These are phyloP conservation scores for Pocillopora verrucosa DNA, from an alignment of 64 coral and sea anemone species.

Conservation along the genomic window DNA sequence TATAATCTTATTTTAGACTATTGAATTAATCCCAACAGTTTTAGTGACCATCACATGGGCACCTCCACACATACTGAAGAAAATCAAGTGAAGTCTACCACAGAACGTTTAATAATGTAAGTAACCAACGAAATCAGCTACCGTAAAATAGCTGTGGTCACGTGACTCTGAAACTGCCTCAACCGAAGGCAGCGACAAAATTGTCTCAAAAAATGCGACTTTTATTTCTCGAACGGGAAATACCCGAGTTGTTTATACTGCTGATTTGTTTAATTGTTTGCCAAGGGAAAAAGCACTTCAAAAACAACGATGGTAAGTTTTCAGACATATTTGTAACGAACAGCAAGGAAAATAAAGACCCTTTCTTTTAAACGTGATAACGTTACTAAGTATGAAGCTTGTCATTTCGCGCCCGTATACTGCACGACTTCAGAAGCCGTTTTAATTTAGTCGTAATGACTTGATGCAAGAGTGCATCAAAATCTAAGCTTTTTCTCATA, in stretches of 20 bases:
- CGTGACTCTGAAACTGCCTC: constrained; percentile 8
- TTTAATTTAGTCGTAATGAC: no score
- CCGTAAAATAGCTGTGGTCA: neutral
- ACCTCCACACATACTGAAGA: no score
- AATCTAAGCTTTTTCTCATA: neutral
- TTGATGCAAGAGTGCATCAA: no score
- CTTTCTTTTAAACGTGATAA: neutral
- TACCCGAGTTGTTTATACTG: neutral
- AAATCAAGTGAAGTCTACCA: neutral
- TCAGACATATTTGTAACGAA: neutral
- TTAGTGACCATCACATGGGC: neutral
- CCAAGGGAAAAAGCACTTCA: constrained; percentile 6
- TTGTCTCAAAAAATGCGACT: constrained; percentile 2
- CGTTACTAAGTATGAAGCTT: neutral
- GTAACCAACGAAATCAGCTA: neutral
- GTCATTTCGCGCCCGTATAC: no score
- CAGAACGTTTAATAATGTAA: constrained; percentile 3
- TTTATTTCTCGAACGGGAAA: neutral
- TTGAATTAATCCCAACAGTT: no score
- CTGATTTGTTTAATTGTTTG: neutral
- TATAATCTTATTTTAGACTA: no score
- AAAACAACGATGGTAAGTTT: constrained; percentile 16
- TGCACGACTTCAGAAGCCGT: no score
- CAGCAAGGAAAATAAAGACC: neutral
- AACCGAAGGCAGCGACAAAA: neutral